Conservation (phyloP, 2,113 vertebrate genomes). For the Eubucco bourcierii region DNA sequence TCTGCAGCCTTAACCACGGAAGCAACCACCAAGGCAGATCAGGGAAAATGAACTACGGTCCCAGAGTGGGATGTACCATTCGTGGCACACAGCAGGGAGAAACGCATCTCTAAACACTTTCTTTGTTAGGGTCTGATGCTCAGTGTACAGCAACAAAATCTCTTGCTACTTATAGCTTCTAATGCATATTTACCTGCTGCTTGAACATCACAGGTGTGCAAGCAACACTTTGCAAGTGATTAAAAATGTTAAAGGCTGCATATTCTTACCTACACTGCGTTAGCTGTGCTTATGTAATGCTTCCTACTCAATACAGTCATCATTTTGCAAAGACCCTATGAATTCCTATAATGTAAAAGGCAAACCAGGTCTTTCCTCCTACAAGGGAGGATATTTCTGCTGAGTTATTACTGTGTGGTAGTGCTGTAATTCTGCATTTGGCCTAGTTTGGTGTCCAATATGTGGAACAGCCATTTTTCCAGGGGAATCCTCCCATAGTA, state of each 20-base stretch:
- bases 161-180: neutral
- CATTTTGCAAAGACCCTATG: neutral
- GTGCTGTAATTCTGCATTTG: neutral
- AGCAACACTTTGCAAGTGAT: neutral
- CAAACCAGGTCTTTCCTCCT: slow-evolving; percentile 2
- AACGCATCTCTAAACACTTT: neutral
- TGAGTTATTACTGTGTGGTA: neutral
- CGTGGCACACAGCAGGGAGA: neutral
- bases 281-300: neutral
- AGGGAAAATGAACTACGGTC: neutral
- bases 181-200: neutral
- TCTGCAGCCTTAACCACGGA: slow-evolving; percentile 22
- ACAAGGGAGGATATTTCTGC: neutral
- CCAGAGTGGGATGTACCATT: neutral
- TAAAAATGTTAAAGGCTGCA: neutral
- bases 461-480: neutral
- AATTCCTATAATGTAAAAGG: neutral
- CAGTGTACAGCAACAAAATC: neutral
- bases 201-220: neutral
- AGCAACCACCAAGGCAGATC: neutral
- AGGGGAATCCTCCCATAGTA: neutral
- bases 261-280: neutral
- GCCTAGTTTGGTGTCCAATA: neutral
- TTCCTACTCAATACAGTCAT: neutral
- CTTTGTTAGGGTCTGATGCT: neutral